A percentile compares a stretch with the other conserved stretches of the same genome.
Evolutionary conservation across 2,888 invertebrate genomes (phyloP).

Genomic region (Coenonympha glycerion): DNA sequence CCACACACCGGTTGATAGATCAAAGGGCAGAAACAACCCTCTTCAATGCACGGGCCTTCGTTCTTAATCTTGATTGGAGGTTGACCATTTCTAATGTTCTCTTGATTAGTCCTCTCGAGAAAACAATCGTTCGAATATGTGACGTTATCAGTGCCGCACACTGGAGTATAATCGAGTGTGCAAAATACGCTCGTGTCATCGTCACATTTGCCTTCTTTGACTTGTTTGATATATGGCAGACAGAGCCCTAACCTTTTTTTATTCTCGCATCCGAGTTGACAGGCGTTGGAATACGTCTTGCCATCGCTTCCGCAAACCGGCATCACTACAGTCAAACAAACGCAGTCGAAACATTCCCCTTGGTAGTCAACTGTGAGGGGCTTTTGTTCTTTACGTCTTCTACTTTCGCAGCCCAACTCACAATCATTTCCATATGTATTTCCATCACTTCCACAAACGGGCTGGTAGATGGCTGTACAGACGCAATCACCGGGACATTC

Average conservation of each 20-base stretch:
- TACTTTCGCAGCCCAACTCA: slow-evolving; percentile 23
- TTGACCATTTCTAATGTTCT: slow-evolving; percentile 15
- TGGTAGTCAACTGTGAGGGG: not conserved
- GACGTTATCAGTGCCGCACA: slow-evolving; percentile 41
- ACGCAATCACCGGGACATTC: slow-evolving; percentile 19
- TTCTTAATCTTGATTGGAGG: slow-evolving; percentile 13
- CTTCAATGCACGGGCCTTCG: slow-evolving; percentile 14
- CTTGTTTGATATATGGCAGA: not conserved
- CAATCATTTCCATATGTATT: slow-evolving; percentile 15
- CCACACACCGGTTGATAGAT: slow-evolving; percentile 17
- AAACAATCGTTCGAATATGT: slow-evolving; percentile 74
- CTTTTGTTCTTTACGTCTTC: not conserved
- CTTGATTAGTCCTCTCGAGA: slow-evolving; percentile 27
- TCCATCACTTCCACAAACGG: not conserved
- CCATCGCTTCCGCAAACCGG: slow-evolving; percentile 11
- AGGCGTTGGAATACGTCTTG: slow-evolving; percentile 25
- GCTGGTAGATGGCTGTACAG: slow-evolving; percentile 18
- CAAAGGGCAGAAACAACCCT: slow-evolving; percentile 16
- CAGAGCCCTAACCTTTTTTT: slow-evolving; percentile 5
- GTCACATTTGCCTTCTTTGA: slow-evolving; percentile 18
- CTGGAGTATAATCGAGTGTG: slow-evolving; percentile 23
- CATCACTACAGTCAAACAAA: not conserved
- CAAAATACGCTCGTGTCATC: slow-evolving; percentile 22
- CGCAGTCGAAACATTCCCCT: not conserved
- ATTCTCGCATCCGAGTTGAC: slow-evolving; percentile 19